Base-by-base conservation (phyloP, 2,888 invertebrate genomes). In the Deroplatys truncata region DNA sequence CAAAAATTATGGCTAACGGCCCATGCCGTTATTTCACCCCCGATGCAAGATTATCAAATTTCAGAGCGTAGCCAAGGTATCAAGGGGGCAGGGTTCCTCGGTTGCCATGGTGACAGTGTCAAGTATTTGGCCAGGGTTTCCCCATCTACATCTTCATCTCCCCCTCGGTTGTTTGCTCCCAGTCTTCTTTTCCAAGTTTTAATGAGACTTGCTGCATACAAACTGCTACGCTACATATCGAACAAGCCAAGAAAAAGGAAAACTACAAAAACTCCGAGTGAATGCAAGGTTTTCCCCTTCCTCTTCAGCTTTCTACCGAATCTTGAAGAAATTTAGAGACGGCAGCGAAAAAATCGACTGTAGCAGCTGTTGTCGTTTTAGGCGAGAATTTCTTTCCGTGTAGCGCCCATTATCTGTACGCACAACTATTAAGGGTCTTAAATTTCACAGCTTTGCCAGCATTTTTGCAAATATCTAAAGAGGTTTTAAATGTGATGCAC, bases 151-250 rank as follows among this genome's bases (percentile, higher is more conserved):
- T 72, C 56, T 72, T 72, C 56, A 72, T 72, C 56, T 72, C 56
- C 56, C 56, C 56, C 56, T 72, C 56, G 56, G 56, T 72, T 72
- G 56, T 72, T 72, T 72, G 20, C 56, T 72, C 7, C 56, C 56
- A 72, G 56, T 72, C 56, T 72, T 72, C 82, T 86, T 31, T 87
- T 35, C 87, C 43, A 87, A 87, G 87, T 87, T 87, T 87, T 87
- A 87, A 87, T 87, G 35, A 83, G 83, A 87, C 31, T 83, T 72
- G 25, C 56, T 72, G 56, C 56, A 72, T 72, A 72, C 56, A 72
- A 72, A 72, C 56, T 72, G 56, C 56, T 72, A 72, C 56, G 56
- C 56, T 72, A 72, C 56, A 72, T 72, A 72, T 72, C 56, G 56
- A 72, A 72, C 56, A 72, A 72, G 56, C 56, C 56, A 72, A 72